Evolutionary conservation across 53 echinoderm and acorn worm genomes (phyloP).

Genomic region (Henricia sp.): DNA sequence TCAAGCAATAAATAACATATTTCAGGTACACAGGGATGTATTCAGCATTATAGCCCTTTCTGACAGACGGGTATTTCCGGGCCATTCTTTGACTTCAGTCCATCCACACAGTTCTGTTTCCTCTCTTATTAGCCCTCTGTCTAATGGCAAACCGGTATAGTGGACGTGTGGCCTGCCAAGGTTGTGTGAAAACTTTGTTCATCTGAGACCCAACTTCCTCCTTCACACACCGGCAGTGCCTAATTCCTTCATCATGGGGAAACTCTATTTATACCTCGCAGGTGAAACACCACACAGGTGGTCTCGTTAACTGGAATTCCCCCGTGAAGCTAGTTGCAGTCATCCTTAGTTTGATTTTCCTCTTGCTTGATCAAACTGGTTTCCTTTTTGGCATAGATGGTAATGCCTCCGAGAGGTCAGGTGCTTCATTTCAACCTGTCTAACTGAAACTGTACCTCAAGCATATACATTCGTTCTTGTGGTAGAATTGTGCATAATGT

Average conservation of each 20-base stretch:
- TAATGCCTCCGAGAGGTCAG: constrained; percentile 33
- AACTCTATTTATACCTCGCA: constrained; percentile 41
- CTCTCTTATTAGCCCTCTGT: constrained; percentile 4
- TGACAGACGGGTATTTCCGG: constrained; percentile 23
- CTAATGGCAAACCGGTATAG: constrained; percentile 11
- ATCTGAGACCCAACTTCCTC: constrained; percentile 42
- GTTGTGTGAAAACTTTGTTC: constrained; percentile 45
- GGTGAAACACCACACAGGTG: constrained; percentile 49
- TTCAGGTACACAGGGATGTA: not conserved
- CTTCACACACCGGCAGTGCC: constrained; percentile 27
- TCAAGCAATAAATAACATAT: not conserved
- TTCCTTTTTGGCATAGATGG: constrained; percentile 23
- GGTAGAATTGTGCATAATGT: no score
- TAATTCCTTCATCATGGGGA: constrained; percentile 35
- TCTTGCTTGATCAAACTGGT: constrained; percentile 9
- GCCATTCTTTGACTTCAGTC: not conserved
- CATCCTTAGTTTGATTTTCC: constrained; percentile 52
- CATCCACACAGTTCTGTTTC: constrained; percentile 18
- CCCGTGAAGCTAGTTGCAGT: constrained; percentile 13
- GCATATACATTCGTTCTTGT: no score
- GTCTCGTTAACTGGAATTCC: constrained; percentile 41
- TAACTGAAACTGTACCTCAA: not conserved
- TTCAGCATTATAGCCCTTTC: not conserved
- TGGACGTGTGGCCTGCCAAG: not conserved
- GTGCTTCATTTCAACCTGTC: constrained; percentile 35